Conservation (phyloP, 2,113 vertebrate genomes). For the Grallaria varia region DNA sequence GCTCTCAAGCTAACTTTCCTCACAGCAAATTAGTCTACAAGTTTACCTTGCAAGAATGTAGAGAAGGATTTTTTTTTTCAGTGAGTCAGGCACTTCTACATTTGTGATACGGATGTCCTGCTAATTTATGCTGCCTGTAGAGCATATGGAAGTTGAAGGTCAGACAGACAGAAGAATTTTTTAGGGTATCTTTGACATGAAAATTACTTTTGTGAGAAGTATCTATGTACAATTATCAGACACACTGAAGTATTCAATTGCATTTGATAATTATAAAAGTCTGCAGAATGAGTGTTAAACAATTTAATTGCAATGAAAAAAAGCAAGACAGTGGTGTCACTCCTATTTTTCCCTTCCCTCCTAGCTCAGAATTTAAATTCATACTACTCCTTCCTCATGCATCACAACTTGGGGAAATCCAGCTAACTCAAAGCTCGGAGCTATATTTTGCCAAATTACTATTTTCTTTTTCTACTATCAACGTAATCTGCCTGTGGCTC, state of each 20-base stretch:
- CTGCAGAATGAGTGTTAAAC: accelerated
- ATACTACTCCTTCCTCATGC: neutral
- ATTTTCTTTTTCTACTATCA: neutral
- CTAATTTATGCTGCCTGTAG: neutral
- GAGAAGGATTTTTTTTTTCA: neutral
- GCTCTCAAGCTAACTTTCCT: neutral
- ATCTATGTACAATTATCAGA: neutral
- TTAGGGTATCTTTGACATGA: neutral
- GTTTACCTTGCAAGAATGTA: neutral
- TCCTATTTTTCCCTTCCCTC: neutral
- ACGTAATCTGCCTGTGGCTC: neutral
- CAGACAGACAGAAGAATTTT: neutral
- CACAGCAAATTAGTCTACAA: neutral
- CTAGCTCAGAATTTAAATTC: neutral
- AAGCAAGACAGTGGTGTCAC: neutral
- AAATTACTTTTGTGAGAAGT: neutral
- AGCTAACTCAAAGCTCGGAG: neutral
- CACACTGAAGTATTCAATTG: neutral
- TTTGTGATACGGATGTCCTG: neutral
- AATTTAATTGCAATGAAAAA: neutral
- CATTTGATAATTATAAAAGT: neutral
- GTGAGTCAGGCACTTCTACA: neutral
- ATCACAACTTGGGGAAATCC: neutral
- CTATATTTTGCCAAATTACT: neutral
- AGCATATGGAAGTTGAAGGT: neutral